Evolutionary conservation across 2,797 vertebrate genomes (phyloP), one percentile per base, ranked within the genome.

Genomic region (Hippoglossus hippoglossus): DNA sequence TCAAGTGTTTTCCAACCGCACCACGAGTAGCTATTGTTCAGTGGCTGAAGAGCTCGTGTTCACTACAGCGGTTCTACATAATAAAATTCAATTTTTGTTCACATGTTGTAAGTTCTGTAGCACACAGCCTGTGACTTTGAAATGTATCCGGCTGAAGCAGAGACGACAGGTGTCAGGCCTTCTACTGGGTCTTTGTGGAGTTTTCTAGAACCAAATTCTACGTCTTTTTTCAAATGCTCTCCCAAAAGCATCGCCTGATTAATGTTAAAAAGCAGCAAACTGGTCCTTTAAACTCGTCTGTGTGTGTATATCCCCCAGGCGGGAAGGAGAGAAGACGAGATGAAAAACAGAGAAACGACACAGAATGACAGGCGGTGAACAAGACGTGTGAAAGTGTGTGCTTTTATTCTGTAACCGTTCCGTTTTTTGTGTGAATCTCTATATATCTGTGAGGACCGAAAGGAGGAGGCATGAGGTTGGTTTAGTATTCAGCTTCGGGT

Each of bases 1-100:
- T 72, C 26, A 49, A 59, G 53, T 67, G 21, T 50, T 75, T 67
- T 77, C 39, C 18, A 54, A 24, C 28, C 22, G 55, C 51, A 44
- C 53, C 47, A 49, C 56, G 28, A 55, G 56, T 16, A 67, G 58
- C 65, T 39, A 76, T 57, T 79, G 58, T 77, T 64, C 9, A 12
- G 57, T 47, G 70, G 49, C n/a, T 61, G 65, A 75, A 61, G 46
- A 74, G 54, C 71, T 50, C 36, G 39, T 75, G 44, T 73, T 79
- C 39, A 63, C 54, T 68, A 50, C 57, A 26, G 63, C 2, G 10
- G 50, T 21, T 19, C 50, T 21, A 26, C 44, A 59, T 55, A 34
- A 73, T 59, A 62, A 52, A 67, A 72, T 24, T 18, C 2, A 25
- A 25, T 46, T 58, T 22, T 15, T 80, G 28, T 68, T 61, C 58